Evolutionary conservation across 2,113 vertebrate genomes (phyloP), one percentile per base, ranked within the genome.

Genomic region (Siphamia tubifer): DNA sequence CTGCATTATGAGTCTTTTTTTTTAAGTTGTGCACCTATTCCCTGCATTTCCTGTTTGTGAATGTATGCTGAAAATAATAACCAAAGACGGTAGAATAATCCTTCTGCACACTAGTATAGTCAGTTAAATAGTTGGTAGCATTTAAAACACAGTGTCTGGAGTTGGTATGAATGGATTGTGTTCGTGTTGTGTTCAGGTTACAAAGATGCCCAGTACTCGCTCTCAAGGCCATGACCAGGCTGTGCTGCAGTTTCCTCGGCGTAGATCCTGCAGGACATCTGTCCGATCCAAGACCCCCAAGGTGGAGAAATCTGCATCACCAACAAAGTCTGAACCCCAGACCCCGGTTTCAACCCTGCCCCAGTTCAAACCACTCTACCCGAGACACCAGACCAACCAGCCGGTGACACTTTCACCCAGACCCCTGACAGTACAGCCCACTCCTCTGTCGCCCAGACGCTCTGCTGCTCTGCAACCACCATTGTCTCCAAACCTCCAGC

Each of bases 141-240:
- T 9, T 6, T 0, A 2, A 3, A 19, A 4, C 21, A 5, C 3
- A 8, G 12, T 12, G 17, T 9, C 3, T 13, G 20, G 10, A 11
- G 6, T 30, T 9, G 24, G 20, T 61, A 8, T 5, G n/a, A 2
- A 23, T 3, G 1, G 6, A 19, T 24, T n/a, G 0, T 34, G 3
- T 21, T 2, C 1, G 0, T 13, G 3, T 12, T 0, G 1, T 1
- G 56, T 62, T 20, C 61, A 68, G 60, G 6, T 40, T 2, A 2
- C 6, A 5, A 83, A 19, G 45, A 98, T 98, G 96, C 91, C 95
- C 57, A 90, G 55, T 78, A 95, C 92, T 1, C 93, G 93, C 58
- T 93, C 94, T 11, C 90, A 87, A 71, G 81, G 43, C 25, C 91
- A 77, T 44, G 66, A 43, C 35, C 96, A 98, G 85, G 78, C 90